A percentile compares a stretch with the other conserved stretches of the same genome.
phyloP scores from a whole-genome alignment of 2,888 invertebrate genomes.

The Dorcus parallelipipedus region DNA sequence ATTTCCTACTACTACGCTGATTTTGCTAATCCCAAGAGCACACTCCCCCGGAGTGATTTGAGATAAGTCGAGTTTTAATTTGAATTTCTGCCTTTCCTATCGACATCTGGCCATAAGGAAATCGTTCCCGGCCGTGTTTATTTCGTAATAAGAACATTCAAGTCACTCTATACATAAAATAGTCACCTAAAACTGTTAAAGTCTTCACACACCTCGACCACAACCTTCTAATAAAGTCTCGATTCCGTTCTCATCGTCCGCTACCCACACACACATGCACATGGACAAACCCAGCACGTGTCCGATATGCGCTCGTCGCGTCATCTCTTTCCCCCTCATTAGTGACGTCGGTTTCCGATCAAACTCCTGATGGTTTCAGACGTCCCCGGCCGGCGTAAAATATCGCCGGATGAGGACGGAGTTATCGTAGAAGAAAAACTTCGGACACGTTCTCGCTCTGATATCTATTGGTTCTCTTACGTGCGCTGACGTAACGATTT shows the following conservation, averaged over 20 bases:
- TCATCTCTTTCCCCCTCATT: not conserved
- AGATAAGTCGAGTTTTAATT: too few relatives aligned
- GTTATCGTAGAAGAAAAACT: slow-evolving; percentile 2
- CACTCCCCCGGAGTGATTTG: too few relatives aligned
- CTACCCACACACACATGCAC: not conserved
- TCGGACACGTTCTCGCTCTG: slow-evolving; percentile 7
- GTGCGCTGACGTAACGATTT: slow-evolving; percentile 9
- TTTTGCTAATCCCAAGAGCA: too few relatives aligned
- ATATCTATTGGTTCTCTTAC: slow-evolving; percentile 10
- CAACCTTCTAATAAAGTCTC: too few relatives aligned
- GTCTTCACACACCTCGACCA: too few relatives aligned
- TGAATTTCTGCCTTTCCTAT: too few relatives aligned
- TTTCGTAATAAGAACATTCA: too few relatives aligned
- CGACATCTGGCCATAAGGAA: too few relatives aligned
- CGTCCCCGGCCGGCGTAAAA: not conserved
- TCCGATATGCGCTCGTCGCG: not conserved
- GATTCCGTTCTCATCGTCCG: not conserved
- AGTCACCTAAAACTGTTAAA: too few relatives aligned
- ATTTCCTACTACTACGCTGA: too few relatives aligned
- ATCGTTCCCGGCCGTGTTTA: too few relatives aligned
- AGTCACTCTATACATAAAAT: too few relatives aligned
- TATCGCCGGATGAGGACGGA: not conserved
- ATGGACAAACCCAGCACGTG: not conserved
- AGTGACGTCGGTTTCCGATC: not conserved
- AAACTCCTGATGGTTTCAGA: not conserved